Conservation (phyloP, 2,797 vertebrate species). For the Thamnophis elegans region DNA sequence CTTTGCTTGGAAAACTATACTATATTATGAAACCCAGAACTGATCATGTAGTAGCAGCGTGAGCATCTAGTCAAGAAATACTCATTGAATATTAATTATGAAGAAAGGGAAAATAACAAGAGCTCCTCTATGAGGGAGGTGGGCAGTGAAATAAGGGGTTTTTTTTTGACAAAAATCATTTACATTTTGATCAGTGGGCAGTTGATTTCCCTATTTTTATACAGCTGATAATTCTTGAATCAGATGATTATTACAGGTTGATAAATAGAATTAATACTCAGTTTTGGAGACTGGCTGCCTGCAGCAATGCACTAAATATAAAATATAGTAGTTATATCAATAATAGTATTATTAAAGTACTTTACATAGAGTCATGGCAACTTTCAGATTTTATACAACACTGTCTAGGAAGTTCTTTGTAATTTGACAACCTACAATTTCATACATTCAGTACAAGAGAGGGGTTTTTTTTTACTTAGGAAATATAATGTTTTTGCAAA, state of each 20-base stretch:
- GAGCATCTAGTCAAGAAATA: neutral
- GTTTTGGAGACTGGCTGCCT: neutral
- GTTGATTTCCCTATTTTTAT: neutral
- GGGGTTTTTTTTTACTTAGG: neutral
- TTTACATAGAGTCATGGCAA: neutral
- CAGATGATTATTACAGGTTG: neutral
- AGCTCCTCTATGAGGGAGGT: neutral
- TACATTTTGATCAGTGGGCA: constrained; percentile 1
- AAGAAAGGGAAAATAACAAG: neutral
- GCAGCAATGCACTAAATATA: neutral
- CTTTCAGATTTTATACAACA: neutral
- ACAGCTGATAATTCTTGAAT: neutral
- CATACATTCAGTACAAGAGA: neutral
- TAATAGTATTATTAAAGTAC: neutral
- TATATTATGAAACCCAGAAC: neutral
- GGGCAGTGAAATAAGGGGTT: neutral
- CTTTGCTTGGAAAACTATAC: neutral
- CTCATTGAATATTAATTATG: neutral
- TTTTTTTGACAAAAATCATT: neutral
- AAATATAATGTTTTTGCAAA: neutral
- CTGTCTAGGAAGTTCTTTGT: neutral
- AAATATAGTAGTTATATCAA: neutral
- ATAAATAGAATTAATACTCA: neutral
- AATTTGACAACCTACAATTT: neutral
- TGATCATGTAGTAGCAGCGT: neutral